Evolutionary conservation across 2,797 vertebrate genomes (phyloP).

Genomic region (Hypotaenidia philippensis): DNA sequence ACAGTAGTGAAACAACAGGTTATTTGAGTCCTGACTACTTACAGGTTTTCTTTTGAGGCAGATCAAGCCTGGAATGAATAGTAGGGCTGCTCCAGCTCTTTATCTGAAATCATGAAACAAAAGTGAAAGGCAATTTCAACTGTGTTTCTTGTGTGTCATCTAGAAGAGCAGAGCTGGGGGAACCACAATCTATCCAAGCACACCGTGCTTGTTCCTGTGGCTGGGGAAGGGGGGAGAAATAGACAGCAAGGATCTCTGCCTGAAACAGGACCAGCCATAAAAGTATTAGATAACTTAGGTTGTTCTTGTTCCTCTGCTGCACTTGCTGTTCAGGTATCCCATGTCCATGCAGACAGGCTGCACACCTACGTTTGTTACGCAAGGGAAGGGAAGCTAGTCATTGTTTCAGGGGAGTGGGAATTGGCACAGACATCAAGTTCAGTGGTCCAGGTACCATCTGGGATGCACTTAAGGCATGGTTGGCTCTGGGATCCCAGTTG

Average conservation of each 20-base stretch:
- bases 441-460: not conserved
- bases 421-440: not conserved
- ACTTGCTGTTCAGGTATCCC: not conserved
- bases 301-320: not conserved
- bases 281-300: not conserved
- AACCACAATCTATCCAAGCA: not conserved
- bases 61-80: not conserved
- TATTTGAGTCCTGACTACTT: not conserved
- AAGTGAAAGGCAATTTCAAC: not conserved
- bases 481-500: not conserved
- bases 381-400: not conserved
- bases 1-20: not conserved
- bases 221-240: not conserved
- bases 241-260: not conserved
- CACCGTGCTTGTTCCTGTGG: not conserved
- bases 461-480: accelerated
- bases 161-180: not conserved
- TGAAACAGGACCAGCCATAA: not conserved
- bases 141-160: not conserved
- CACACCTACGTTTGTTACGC: not conserved
- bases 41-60: not conserved
- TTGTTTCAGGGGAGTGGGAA: not conserved
- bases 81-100: not conserved
- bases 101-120: not conserved
- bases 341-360: not conserved